These are phyloP conservation scores for Enteromius treurensis DNA, from an alignment of 2,797 vertebrate species.

Conservation along the genomic window DNA sequence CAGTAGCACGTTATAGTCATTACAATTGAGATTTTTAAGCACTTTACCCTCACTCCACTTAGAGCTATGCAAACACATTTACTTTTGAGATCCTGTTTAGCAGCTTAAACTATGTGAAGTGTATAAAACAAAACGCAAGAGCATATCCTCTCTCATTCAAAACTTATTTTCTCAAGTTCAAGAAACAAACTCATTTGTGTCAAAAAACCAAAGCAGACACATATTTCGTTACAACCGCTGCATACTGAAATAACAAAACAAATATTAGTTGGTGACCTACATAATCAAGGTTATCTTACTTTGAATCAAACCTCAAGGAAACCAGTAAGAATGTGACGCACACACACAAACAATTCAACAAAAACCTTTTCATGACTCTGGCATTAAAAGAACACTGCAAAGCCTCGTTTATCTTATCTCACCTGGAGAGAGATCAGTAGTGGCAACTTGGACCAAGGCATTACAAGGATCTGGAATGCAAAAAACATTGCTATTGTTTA, in stretches of 20 bases:
- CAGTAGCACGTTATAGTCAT: neutral
- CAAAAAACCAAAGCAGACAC: neutral
- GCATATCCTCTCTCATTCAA: neutral
- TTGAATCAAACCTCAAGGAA: neutral
- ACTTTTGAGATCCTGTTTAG: neutral
- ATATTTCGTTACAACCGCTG: neutral
- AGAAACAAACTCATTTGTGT: neutral
- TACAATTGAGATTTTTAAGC: neutral
- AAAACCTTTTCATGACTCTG: neutral
- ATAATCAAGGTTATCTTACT: neutral
- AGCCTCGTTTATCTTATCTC: neutral
- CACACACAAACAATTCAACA: neutral
- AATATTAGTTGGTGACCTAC: neutral
- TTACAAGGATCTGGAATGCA: constrained; percentile 5
- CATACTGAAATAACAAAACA: neutral
- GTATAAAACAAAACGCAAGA: neutral
- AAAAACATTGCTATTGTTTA: neutral
- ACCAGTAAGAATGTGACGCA: neutral
- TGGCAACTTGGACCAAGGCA: neutral
- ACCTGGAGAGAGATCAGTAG: constrained; percentile 7
- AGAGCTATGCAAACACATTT: neutral
- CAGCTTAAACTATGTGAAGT: neutral
- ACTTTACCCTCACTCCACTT: too few relatives aligned
- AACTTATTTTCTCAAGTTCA: neutral
- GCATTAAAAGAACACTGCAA: neutral